Evolutionary conservation across 1,140 invertebrate genomes (phyloP), one percentile per base, ranked within the genome.

Genomic region (Aphelenchoides besseyi): DNA sequence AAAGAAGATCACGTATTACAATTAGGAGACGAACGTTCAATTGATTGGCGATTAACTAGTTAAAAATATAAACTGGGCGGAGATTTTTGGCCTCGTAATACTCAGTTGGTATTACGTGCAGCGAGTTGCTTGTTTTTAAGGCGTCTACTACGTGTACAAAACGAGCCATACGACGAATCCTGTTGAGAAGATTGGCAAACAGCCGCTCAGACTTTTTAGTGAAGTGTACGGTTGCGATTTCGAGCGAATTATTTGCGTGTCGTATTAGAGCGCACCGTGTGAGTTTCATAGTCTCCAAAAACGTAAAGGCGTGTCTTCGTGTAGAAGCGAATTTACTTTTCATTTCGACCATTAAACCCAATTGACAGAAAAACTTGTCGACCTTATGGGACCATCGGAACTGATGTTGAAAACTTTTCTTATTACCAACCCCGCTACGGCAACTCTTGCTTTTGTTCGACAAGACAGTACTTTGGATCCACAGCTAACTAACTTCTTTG

Each of bases 391-490:
- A 23, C 41, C 23, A 12, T 48, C 41, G 12, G 41, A 48, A 23
- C 41, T 16, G 41, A 18, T 33, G n/a, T 55, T 66, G 63, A 66
- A 18, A 33, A 35, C 63, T 18, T 33, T 66, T 12, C 36, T 66
- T 26, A 33, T 66, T 32, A 37, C 36, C 3, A 66, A 66, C 30
- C 63, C 63, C 16, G 16, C 26, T 18, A 66, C 32, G 12, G 63
- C 63, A 12, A 66, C 63, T 12, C 30, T 66, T 1, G 36, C 63
- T 12, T 53, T 66, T 12, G 32, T 66, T 32, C 12, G 30, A 32
- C 9, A 35, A 2, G 26, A 29, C 1, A 35, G 41, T 23, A 23
- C 12, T 12, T 48, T 48, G 41, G 41, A 48, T 23, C 41, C 41
- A 12, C 41, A 48, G 41, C 41, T 48, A 23, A 48, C 41, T 23